Evolutionary conservation across 1,140 invertebrate species (phyloP).

Genomic region (Bombus confusus): DNA sequence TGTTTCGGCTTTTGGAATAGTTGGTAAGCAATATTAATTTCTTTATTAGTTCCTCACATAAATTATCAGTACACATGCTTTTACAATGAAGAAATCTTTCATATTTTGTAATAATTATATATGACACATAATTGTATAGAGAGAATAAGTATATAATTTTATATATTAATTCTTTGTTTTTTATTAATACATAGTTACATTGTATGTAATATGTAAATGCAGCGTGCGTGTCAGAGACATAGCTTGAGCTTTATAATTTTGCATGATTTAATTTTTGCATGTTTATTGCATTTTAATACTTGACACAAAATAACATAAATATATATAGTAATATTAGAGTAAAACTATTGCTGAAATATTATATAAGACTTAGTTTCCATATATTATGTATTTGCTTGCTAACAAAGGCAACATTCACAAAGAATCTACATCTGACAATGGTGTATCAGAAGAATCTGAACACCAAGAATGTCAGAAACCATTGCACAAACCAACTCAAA

Average conservation of each 20-base stretch:
- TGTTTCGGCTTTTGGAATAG: slow-evolving; percentile 96
- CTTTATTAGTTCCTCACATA: slow-evolving; percentile 2
- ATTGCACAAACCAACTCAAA: slow-evolving; percentile 74
- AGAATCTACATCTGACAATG: slow-evolving; percentile 58
- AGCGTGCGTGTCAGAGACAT: not conserved
- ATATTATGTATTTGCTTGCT: slow-evolving; percentile 68
- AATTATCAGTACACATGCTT: slow-evolving; percentile 46
- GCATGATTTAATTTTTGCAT: slow-evolving; percentile 46
- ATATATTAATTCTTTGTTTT: slow-evolving; percentile 4
- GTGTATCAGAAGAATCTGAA: slow-evolving; percentile 64
- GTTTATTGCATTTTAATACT: slow-evolving; percentile 38
- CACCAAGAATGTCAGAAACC: slow-evolving; percentile 64
- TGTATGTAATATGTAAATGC: not conserved
- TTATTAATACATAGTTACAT: slow-evolving; percentile 10
- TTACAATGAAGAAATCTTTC: slow-evolving; percentile 22
- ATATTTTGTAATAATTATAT: not conserved
- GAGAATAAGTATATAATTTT: not conserved
- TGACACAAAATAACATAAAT: slow-evolving; percentile 18
- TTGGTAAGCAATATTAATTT: slow-evolving; percentile 84
- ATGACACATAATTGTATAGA: not conserved
- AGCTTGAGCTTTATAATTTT: slow-evolving; percentile 43
- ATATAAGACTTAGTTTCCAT: slow-evolving; percentile 61
- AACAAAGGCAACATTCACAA: slow-evolving; percentile 72
- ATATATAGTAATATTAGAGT: slow-evolving; percentile 44
- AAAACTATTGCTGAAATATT: slow-evolving; percentile 39